Evolutionary conservation across 2,888 invertebrate species (phyloP).

Genomic region (Athetis lepigone): DNA sequence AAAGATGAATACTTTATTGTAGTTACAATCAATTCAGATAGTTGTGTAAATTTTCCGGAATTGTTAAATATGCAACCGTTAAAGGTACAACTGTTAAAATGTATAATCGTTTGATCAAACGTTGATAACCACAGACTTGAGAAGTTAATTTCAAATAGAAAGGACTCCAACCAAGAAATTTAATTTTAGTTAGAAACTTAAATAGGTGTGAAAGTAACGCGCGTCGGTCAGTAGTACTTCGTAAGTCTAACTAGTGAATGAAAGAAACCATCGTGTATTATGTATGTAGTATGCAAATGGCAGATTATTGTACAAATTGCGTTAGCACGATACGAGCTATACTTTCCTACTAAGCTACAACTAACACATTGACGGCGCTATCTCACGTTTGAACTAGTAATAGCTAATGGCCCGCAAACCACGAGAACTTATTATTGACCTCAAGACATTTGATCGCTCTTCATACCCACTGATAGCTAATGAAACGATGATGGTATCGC

Average conservation of each 20-base stretch:
- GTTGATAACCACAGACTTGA: background rate
- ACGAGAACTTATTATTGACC: slow-evolving; percentile 69
- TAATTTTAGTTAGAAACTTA: slow-evolving; percentile 9
- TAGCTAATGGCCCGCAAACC: slow-evolving; percentile 58
- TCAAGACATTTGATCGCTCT: slow-evolving; percentile 67
- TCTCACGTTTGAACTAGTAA: slow-evolving; percentile 60
- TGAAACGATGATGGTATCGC: slow-evolving; percentile 68
- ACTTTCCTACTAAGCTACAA: slow-evolving; percentile 31
- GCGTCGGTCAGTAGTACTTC: slow-evolving; percentile 5
- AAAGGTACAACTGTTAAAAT: background rate
- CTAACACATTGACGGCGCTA: slow-evolving; percentile 29
- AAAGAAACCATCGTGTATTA: slow-evolving; percentile 39
- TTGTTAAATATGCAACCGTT: background rate
- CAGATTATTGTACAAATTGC: slow-evolving; percentile 45
- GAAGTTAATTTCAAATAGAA: slow-evolving; percentile 13
- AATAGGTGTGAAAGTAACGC: slow-evolving; percentile 24
- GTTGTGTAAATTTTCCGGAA: background rate
- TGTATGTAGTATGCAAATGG: slow-evolving; percentile 47
- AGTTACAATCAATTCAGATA: slow-evolving; percentile 26
- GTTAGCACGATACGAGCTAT: slow-evolving; percentile 32
- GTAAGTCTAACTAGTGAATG: slow-evolving; percentile 36
- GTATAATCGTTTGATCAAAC: background rate
- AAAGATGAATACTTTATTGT: slow-evolving; percentile 28
- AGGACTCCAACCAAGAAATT: background rate
- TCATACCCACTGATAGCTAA: slow-evolving; percentile 68